Percentiles rank a stretch among this genome's conserved stretches.
Conservation (phyloP, 2,888 invertebrate genomes). For the Oxyteleia sp. region DNA sequence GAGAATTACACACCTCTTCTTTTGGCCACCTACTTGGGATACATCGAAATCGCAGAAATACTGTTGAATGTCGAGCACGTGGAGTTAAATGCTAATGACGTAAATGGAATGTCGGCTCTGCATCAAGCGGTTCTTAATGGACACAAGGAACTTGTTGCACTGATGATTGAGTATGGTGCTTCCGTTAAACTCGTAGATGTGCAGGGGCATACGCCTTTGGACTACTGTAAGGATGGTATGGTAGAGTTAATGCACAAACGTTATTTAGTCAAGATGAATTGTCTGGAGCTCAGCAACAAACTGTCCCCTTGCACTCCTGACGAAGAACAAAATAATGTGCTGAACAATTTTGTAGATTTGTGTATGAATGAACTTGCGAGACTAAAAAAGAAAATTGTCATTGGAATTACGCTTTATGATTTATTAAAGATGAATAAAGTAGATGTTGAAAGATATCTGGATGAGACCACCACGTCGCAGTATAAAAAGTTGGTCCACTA, state of each 20-base stretch:
- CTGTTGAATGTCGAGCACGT: constrained; percentile 32
- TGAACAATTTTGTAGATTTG: constrained; percentile 35
- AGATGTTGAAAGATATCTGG: not conserved
- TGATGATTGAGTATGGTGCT: constrained; percentile 53
- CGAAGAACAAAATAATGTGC: constrained; percentile 10
- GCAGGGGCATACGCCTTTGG: constrained; percentile 24
- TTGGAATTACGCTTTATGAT: constrained; percentile 42
- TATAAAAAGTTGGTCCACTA: constrained; percentile 13
- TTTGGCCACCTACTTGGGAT: constrained; percentile 26
- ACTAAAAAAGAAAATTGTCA: constrained; percentile 38
- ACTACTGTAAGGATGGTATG: constrained; percentile 40
- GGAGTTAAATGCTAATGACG: constrained; percentile 25
- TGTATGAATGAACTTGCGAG: constrained; percentile 51
- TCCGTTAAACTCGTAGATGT: constrained; percentile 17
- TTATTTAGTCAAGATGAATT: constrained; percentile 19
- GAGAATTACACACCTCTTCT: constrained; percentile 36
- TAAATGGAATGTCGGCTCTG: constrained; percentile 51
- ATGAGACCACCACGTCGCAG: constrained; percentile 35
- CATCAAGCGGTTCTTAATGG: constrained; percentile 44
- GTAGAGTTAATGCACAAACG: constrained; percentile 13
- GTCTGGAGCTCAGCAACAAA: constrained; percentile 25
- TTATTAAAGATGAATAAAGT: constrained; percentile 35
- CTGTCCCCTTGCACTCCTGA: constrained; percentile 7
- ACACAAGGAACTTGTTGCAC: constrained; percentile 8
- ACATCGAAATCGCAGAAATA: constrained; percentile 39